Base-by-base conservation (phyloP, 2,888 invertebrate species). In the Euclidia mi region DNA sequence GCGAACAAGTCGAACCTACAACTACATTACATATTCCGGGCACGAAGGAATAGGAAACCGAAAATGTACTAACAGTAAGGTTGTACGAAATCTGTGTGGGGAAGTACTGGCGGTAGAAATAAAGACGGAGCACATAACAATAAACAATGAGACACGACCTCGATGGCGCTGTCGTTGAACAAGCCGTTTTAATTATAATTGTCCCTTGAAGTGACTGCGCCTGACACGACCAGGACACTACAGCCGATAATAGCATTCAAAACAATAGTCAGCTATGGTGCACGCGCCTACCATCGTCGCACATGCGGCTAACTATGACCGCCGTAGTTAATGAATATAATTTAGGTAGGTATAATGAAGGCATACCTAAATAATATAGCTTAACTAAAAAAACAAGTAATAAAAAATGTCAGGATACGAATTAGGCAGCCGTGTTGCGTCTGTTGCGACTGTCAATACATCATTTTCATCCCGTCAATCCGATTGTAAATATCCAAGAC, bases 171-270 rank as follows among this genome's bases (percentile, higher is more conserved):
- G 72, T 73, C 71, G 64, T 63, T 66, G 72, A 72, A 78, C 76
- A 78, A 78, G 73, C 72, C 63, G 64, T 75, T 82, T 81, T 81
- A 78, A 79, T 79, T 79, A 77, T 81, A 79, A 85, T 85, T 81
- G 73, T 75, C 65, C 47, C 65, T 63, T 79, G 76, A 75, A 82
- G 83, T 84, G 81, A 82, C 81, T 78, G 71, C 71, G 59, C 47
- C 64, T 67, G 66, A 65, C 70, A 74, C 76, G 65, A 73, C 49
- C 75, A 67, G 65, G 69, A 71, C 66, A 71, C 44, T 66, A 65
- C 65, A 62, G 48, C 12, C 59, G 28, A 61, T 61, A 70, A 74
- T 66, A 62, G 62, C 62, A 61, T 60, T 58, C 69, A 62, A 64
- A 72, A 72, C 74, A 75, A 75, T 75, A 63, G 66, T 47, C 61